These are phyloP conservation scores for Romanogobio albipinnatus DNA, from an alignment of 2,113 vertebrate species.

Conservation along the genomic window DNA sequence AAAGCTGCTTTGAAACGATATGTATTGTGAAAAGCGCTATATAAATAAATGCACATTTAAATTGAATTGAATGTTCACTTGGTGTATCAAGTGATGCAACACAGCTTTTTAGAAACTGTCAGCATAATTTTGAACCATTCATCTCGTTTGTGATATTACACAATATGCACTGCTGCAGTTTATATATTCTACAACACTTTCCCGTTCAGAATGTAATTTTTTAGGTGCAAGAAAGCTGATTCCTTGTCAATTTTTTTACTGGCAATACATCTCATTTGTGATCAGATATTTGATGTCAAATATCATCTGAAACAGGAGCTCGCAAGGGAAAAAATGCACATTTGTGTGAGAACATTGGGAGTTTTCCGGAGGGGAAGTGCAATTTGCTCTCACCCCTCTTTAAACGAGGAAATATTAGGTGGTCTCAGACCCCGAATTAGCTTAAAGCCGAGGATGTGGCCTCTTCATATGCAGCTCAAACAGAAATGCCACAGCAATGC, in stretches of 20 bases:
- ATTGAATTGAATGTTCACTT: no score
- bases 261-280: not conserved
- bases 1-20: no score
- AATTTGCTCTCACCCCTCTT: slow-evolving; percentile 32
- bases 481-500: slow-evolving; percentile 14
- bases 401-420: slow-evolving; percentile 39
- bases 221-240: no score
- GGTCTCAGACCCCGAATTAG: not conserved
- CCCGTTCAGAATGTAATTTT: no score
- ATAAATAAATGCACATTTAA: no score
- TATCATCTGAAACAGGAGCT: slow-evolving; percentile 2
- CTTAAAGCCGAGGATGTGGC: slow-evolving; percentile 42
- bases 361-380: slow-evolving; percentile 36
- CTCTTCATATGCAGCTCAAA: not conserved
- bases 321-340: not conserved
- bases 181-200: no score
- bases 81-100: not conserved
- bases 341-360: slow-evolving; percentile 6
- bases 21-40: no score
- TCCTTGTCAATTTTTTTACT: not conserved
- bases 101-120: not conserved
- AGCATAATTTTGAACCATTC: not conserved
- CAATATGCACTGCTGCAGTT: not conserved
- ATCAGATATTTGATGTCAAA: not conserved
- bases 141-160: not conserved